Conservation (phyloP, 2,888 invertebrate genomes). For the Serripes groenlandicus region DNA sequence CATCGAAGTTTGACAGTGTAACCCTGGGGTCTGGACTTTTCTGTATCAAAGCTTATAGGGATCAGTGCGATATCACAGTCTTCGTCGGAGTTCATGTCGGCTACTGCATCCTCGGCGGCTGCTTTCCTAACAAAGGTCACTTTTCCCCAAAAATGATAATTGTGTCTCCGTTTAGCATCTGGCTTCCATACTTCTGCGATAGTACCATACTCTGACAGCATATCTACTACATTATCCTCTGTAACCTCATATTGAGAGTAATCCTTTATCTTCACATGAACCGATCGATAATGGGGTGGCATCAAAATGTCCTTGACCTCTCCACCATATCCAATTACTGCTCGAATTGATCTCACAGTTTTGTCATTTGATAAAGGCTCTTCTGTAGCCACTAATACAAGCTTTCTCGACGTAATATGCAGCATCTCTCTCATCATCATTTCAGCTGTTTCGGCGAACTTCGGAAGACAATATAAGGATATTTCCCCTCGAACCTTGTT, state of each 20-base stretch:
- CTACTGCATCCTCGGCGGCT: conserved; percentile 60
- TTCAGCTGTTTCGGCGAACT: conserved; percentile 27
- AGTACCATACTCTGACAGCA: conserved; percentile 49
- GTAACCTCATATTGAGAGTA: conserved; percentile 25
- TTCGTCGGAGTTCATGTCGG: conserved; percentile 34
- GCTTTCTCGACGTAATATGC: conserved; percentile 30
- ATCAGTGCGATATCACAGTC: conserved; percentile 19
- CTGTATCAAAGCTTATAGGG: conserved; percentile 22
- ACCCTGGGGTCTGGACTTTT: conserved; percentile 3
- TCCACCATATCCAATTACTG: conserved; percentile 72
- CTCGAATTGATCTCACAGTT: conserved; percentile 57
- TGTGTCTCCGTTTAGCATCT: conserved; percentile 56
- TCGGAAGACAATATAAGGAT: conserved; percentile 64
- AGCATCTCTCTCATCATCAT: conserved; percentile 23
- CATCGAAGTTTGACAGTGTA: conserved; percentile 73
- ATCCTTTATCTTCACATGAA: conserved; percentile 62
- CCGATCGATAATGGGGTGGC: conserved; percentile 72
- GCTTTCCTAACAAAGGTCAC: conserved; percentile 66
- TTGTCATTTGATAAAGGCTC: conserved; percentile 47
- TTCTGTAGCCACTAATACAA: conserved; percentile 59
- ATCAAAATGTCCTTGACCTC: conserved; percentile 69
- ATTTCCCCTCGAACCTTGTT: conserved; percentile 70
- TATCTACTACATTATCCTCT: conserved; percentile 18
- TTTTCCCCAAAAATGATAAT: conserved; percentile 73
- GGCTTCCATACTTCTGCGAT: conserved; percentile 67